Evolutionary conservation across 2,797 vertebrate genomes (phyloP).

Genomic region (Poecile montanus): DNA sequence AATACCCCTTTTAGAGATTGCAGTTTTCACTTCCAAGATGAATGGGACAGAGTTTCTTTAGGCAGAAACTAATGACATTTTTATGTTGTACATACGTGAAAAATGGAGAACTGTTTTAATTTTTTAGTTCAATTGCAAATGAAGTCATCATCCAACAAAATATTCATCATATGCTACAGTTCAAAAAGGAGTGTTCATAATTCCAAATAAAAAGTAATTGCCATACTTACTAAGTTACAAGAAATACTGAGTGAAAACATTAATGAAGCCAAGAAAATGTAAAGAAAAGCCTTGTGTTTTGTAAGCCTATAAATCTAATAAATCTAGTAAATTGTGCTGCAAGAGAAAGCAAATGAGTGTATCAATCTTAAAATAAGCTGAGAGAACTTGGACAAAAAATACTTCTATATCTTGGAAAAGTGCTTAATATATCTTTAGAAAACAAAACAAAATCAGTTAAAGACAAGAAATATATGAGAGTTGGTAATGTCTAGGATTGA

Average conservation of each 20-base stretch:
- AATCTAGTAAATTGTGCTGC: not conserved
- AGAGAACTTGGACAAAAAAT: not conserved
- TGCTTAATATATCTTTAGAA: not conserved
- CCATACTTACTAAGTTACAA: not conserved
- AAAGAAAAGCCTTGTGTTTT: not conserved
- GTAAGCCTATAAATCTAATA: not conserved
- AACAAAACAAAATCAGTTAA: not conserved
- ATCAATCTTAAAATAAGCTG: not conserved
- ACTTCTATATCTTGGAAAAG: not conserved
- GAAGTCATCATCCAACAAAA: not conserved
- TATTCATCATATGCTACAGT: not conserved
- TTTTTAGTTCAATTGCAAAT: constrained; percentile 1
- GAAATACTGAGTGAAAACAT: not conserved
- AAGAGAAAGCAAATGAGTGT: not conserved
- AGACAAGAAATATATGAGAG: not conserved
- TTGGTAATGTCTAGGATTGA: not conserved
- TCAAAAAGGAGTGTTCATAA: not conserved
- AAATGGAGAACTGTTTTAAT: not conserved
- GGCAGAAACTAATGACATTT: not conserved
- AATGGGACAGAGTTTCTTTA: not conserved
- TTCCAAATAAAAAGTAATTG: constrained; percentile 18
- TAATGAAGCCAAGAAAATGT: not conserved
- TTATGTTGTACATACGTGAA: not conserved
- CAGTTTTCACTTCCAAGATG: not conserved
- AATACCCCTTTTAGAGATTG: not conserved